Evolutionary conservation across 2,113 vertebrate species (phyloP).

Genomic region (Seriola quinqueradiata): DNA sequence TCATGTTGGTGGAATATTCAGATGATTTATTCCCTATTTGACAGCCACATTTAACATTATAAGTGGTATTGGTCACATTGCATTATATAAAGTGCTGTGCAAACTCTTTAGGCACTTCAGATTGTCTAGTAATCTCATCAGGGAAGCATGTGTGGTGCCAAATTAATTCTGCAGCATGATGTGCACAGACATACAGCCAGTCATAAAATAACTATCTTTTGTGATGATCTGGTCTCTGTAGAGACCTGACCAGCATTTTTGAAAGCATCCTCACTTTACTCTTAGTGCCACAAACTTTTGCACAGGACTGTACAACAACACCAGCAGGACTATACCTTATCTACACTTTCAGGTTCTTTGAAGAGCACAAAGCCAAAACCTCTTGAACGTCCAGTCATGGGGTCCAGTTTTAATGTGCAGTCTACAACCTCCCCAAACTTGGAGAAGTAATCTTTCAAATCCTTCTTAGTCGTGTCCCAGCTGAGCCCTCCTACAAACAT

Average conservation of each 20-base stretch:
- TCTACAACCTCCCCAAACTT: slow-evolving; percentile 98
- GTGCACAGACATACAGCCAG: background rate
- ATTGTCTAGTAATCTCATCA: background rate
- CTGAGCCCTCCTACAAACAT: slow-evolving; percentile 99
- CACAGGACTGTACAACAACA: background rate
- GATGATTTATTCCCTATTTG: too few species aligned
- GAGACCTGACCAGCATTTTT: too few species aligned
- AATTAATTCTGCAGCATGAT: background rate
- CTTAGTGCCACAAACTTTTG: too few species aligned
- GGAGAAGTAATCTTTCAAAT: slow-evolving; percentile 98
- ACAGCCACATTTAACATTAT: too few species aligned
- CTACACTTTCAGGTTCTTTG: slow-evolving; percentile 95
- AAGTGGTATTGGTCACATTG: too few species aligned
- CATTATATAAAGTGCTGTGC: too few species aligned
- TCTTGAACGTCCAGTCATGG: slow-evolving; percentile 96
- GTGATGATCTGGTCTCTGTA: too few species aligned
- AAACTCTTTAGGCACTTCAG: background rate
- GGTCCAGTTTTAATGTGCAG: slow-evolving; percentile 98
- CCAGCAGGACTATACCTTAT: slow-evolving; percentile 87
- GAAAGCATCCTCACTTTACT: too few species aligned
- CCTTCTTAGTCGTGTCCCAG: slow-evolving; percentile 99
- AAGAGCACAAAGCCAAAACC: slow-evolving; percentile 98
- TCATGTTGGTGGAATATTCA: too few species aligned
- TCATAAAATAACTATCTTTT: too few species aligned
- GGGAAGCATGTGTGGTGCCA: background rate